phyloP scores from a whole-genome alignment of 1,140 invertebrate species.

The Archivesica marissinica region DNA sequence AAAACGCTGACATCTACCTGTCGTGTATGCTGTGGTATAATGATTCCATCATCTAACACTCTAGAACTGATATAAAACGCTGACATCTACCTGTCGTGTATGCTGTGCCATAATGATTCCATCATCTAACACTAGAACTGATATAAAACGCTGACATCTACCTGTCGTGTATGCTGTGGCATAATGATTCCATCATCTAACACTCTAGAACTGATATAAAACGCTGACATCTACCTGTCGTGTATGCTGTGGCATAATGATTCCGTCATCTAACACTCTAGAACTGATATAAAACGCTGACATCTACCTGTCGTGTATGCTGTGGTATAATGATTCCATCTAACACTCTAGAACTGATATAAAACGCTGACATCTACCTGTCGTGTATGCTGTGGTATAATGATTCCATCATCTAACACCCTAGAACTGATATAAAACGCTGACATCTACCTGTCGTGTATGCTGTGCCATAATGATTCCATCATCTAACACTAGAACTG shows the following conservation, averaged over 20 bases:
- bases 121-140: conserved; percentile 95
- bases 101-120: conserved; percentile 97
- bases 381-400: conserved; percentile 96
- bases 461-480: conserved; percentile 97
- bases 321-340: conserved; percentile 98
- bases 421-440: conserved; percentile 84
- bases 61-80: conserved; percentile 84
- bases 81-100: no score
- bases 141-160: conserved; percentile 72
- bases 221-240: conserved; percentile 69
- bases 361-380: conserved; percentile 71
- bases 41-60: conserved; percentile 98
- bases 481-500: conserved; percentile 95
- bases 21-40: conserved; percentile 96
- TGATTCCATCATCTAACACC: conserved; percentile 98
- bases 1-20: conserved; percentile 71
- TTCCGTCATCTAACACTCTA: conserved; percentile 97
- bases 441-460: no score
- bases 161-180: conserved; percentile 94
- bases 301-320: no score
- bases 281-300: conserved; percentile 71
- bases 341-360: conserved; percentile 89
- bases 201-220: conserved; percentile 86
- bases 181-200: conserved; percentile 99
- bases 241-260: conserved; percentile 96